Evolutionary conservation across 2,797 vertebrate species (phyloP).

Genomic region (Trachops cirrhosus): DNA sequence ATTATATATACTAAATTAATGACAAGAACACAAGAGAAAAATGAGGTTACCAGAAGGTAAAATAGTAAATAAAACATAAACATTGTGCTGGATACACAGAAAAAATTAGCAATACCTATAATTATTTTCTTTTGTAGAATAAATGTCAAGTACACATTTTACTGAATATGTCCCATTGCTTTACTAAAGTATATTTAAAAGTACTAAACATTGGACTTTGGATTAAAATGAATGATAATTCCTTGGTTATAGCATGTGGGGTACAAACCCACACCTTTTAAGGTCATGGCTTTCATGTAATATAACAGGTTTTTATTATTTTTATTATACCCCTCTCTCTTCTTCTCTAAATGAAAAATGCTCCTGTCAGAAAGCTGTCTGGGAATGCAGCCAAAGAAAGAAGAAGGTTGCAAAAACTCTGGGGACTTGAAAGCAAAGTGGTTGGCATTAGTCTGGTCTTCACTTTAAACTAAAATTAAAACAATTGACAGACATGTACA

Average conservation of each 20-base stretch:
- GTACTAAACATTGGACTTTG: not conserved
- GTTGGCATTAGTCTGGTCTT: slow-evolving; percentile 55
- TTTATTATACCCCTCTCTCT: not conserved
- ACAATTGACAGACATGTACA: slow-evolving; percentile 70
- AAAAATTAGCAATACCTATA: not conserved
- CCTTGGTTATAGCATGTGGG: not conserved
- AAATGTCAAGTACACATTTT: slow-evolving; percentile 21
- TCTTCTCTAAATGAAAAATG: slow-evolving; percentile 55
- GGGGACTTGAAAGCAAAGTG: slow-evolving; percentile 60
- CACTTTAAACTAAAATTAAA: slow-evolving; percentile 74
- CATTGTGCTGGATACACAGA: not conserved
- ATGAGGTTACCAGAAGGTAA: not conserved
- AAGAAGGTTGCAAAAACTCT: slow-evolving; percentile 54
- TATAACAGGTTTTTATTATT: not conserved
- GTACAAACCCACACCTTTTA: not conserved
- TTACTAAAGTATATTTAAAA: slow-evolving; percentile 31
- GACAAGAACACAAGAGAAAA: slow-evolving; percentile 38
- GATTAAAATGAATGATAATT: slow-evolving; percentile 40
- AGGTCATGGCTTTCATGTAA: slow-evolving; percentile 36
- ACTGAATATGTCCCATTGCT: not conserved
- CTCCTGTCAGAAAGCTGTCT: slow-evolving; percentile 44
- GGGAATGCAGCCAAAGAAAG: slow-evolving; percentile 66
- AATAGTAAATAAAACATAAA: slow-evolving; percentile 51
- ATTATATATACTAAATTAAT: slow-evolving; percentile 50
- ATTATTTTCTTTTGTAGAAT: slow-evolving; percentile 39